phyloP scores from a whole-genome alignment of 2,797 vertebrate species.

The Perodicticus potto region DNA sequence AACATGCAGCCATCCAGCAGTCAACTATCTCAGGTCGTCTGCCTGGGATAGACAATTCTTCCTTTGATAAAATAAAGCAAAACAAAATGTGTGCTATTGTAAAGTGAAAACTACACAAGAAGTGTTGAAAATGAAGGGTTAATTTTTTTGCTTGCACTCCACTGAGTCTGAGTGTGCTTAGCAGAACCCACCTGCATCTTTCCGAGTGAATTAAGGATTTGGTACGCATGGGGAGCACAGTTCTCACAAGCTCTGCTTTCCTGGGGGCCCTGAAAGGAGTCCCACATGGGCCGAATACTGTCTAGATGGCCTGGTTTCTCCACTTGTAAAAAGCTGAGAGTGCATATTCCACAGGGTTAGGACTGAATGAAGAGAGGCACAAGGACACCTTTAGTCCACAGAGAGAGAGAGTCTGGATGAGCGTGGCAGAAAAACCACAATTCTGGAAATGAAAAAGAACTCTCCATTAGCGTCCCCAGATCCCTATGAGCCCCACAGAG shows the following conservation, averaged over 20 bases:
- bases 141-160: conserved; percentile 3
- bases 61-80: not conserved
- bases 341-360: not conserved
- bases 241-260: not conserved
- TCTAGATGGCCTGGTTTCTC: not conserved
- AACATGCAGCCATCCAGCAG: not conserved
- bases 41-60: not conserved
- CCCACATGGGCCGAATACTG: not conserved
- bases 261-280: not conserved
- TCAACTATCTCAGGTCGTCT: not conserved
- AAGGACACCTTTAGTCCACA: not conserved
- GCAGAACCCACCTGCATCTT: not conserved
- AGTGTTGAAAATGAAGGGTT: not conserved
- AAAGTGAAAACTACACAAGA: not conserved
- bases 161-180: not conserved
- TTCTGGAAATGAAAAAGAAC: not conserved
- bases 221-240: no score
- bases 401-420: not conserved
- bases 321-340: not conserved
- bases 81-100: not conserved
- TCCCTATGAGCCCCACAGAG: not conserved
- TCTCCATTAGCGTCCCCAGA: not conserved
- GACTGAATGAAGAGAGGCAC: not conserved
- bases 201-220: not conserved
- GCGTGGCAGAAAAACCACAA: not conserved